Conservation (phyloP, 2,113 vertebrate species). For the Sceloporus tristichus region DNA sequence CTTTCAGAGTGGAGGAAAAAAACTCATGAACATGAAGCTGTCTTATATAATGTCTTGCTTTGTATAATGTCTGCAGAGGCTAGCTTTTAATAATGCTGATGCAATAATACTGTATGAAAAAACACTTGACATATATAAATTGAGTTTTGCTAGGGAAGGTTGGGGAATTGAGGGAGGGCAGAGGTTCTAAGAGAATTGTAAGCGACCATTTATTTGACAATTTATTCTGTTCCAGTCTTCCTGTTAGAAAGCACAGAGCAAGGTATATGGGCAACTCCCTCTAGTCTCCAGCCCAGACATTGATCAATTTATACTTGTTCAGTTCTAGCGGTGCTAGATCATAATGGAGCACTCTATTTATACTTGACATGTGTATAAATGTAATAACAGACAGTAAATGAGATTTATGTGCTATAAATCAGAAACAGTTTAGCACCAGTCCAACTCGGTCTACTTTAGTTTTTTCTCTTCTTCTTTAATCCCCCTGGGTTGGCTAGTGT, state of each 20-base stretch:
- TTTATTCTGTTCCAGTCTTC: neutral
- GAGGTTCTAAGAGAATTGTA: neutral
- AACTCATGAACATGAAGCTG: neutral
- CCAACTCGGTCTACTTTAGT: neutral
- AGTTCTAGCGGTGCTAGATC: neutral
- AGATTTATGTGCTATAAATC: neutral
- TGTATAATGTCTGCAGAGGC: constrained; percentile 6
- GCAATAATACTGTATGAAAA: neutral
- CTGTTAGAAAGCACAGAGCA: neutral
- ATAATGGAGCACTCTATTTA: neutral
- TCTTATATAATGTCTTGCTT: neutral
- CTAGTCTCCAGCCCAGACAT: neutral
- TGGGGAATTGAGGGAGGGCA: neutral
- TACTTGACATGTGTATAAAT: neutral
- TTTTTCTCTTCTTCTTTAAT: neutral
- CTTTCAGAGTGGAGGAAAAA: constrained; percentile 37
- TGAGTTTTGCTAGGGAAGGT: neutral
- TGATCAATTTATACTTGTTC: neutral
- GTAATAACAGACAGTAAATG: neutral
- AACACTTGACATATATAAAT: neutral
- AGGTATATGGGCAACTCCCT: neutral
- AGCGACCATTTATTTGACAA: neutral
- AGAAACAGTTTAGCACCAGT: neutral
- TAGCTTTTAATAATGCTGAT: neutral
- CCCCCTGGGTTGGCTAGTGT: no score